These are phyloP conservation scores for Dasypolia templi DNA, from an alignment of 2,888 invertebrate species.

Conservation along the genomic window DNA sequence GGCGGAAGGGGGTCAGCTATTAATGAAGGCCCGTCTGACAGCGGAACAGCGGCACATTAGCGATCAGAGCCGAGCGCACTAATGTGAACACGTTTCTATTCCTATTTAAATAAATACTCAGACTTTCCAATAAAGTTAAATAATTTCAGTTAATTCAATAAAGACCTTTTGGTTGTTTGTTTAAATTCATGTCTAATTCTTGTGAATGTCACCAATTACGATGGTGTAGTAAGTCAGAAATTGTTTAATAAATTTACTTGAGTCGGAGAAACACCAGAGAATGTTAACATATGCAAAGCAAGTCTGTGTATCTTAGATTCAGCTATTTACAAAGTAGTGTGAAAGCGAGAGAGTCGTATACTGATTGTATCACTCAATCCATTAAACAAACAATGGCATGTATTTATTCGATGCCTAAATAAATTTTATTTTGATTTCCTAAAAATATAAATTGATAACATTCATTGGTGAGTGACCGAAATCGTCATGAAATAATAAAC, in stretches of 20 bases:
- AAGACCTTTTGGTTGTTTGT: neutral
- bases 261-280: neutral
- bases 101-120: neutral
- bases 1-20: conserved; percentile 8
- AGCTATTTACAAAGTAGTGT: neutral
- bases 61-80: neutral
- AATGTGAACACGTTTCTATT: neutral
- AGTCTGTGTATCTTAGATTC: neutral
- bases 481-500: neutral
- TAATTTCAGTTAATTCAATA: neutral
- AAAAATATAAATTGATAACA: neutral
- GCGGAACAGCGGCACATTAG: neutral
- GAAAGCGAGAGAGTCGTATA: neutral
- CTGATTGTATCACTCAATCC: neutral
- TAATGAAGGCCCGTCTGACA: neutral
- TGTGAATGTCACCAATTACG: neutral
- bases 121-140: neutral
- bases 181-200: neutral
- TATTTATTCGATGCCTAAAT: neutral
- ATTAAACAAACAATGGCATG: neutral
- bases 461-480: neutral
- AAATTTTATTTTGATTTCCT: neutral
- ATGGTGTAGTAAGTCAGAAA: neutral
- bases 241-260: neutral
- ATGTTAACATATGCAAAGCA: neutral